phyloP scores from a whole-genome alignment of 1,140 invertebrate genomes.

The Drosophila asahinai region DNA sequence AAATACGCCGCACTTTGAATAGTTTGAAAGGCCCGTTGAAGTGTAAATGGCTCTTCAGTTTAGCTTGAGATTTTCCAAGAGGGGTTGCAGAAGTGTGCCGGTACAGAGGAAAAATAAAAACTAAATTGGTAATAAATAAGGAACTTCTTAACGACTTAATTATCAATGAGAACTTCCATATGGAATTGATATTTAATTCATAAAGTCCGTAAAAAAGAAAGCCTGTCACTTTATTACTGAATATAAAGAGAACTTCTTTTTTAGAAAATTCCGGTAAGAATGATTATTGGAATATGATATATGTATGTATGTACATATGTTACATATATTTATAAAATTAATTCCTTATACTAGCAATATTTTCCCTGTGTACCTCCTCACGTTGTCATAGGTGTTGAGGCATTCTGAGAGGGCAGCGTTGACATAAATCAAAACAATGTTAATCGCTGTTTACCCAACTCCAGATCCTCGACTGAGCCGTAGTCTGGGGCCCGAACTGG shows the following conservation, averaged over 20 bases:
- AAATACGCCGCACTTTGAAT: constrained; percentile 57
- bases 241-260: no score
- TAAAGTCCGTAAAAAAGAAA: no score
- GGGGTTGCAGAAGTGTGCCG: neutral
- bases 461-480: constrained; percentile 17
- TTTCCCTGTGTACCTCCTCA: constrained; percentile 10
- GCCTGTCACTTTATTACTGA: no score
- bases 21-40: constrained; percentile 58
- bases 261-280: no score
- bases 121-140: no score
- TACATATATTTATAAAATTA: neutral
- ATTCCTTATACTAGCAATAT: neutral
- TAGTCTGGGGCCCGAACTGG: neutral
- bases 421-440: constrained; percentile 64
- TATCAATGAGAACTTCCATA: no score
- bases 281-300: neutral
- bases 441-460: constrained; percentile 58
- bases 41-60: constrained; percentile 30
- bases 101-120: neutral
- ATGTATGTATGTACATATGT: no score
- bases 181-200: no score
- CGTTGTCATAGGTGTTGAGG: constrained; percentile 47
- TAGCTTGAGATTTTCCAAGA: neutral
- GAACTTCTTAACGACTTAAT: neutral
- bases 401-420: neutral